phyloP scores from a whole-genome alignment of 2,797 vertebrate genomes.

The Tolypeutes matacus region DNA sequence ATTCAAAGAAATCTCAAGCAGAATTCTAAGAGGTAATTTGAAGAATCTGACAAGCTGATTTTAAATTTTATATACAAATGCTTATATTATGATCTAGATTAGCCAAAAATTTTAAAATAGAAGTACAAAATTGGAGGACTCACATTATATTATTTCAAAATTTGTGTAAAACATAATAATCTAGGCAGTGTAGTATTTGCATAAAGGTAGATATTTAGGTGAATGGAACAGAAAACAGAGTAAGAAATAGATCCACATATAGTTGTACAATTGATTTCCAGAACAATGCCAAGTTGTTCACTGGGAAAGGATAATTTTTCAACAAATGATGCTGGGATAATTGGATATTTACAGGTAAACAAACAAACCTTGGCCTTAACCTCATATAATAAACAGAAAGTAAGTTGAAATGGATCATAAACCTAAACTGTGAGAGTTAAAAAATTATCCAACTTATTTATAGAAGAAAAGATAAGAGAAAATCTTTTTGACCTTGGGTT shows the following conservation, averaged over 20 bases:
- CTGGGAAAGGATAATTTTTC: background rate
- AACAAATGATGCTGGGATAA: background rate
- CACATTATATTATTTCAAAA: background rate
- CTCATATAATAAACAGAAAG: background rate
- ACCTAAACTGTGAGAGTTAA: background rate
- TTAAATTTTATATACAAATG: constrained; percentile 44
- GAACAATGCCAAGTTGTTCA: background rate
- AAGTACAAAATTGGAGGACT: constrained; percentile 19
- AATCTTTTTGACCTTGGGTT: constrained; percentile 2
- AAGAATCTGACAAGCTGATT: constrained; percentile 27
- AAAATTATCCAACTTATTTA: background rate
- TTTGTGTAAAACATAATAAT: background rate
- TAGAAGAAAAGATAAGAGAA: background rate
- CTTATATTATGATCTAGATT: background rate
- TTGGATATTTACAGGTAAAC: background rate
- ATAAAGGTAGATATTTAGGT: background rate
- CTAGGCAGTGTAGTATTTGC: background rate
- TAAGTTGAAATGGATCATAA: constrained; percentile 11
- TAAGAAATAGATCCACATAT: background rate
- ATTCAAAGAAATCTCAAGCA: constrained; percentile 38
- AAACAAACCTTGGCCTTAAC: background rate
- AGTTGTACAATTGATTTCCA: background rate
- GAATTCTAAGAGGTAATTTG: background rate
- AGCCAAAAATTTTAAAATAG: constrained; percentile 31
- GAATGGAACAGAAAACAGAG: background rate